Base-by-base conservation (phyloP, 2,888 invertebrate genomes). In the Apamea monoglypha region DNA sequence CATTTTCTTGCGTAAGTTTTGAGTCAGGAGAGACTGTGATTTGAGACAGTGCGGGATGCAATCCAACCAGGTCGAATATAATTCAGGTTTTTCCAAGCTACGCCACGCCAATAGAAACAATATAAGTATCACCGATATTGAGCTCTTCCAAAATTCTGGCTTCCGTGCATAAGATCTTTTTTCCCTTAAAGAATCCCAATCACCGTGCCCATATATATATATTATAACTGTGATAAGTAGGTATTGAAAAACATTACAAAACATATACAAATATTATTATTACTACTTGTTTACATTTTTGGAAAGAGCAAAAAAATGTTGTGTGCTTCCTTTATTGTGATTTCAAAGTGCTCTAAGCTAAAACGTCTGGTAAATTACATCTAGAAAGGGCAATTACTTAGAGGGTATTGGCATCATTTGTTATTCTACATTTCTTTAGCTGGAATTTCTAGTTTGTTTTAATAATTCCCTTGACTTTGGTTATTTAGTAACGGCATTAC, bases 311-410 rank as follows among this genome's bases (percentile, higher is more conserved):
- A 36, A 74, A 61, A 32, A 61, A 36, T 29, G 7, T 40, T 66
- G 56, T 59, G 16, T 78, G 70, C 59, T 78, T 75, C 72, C 29
- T 70, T 81, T 80, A 89, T 89, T 83, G 66, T 81, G 44, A 87
- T 81, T 89, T 78, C 75, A 72, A 75, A 82, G 80, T 50, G 59
- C 66, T 85, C 66, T 79, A 56, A 81, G 71, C 75, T 82, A 59
- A 84, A 88, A 87, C 76, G 80, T 83, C 84, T 85, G 47, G 80
- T 84, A 79, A 91, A 89, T 89, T 88, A 87, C 85, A 79, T 86
- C 77, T 80, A 83, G 81, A 76, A 83, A 84, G 78, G 64, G 81
- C 85, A 91, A 90, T 91, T 90, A 91, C 88, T 90, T 86, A 84
- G 82, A 85, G 67, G 69, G 78, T 87, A 86, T 88, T 87, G 82